Evolutionary conservation across 2,113 vertebrate species (phyloP), one percentile per base, ranked within the genome.

Genomic region (Bos indicus): DNA sequence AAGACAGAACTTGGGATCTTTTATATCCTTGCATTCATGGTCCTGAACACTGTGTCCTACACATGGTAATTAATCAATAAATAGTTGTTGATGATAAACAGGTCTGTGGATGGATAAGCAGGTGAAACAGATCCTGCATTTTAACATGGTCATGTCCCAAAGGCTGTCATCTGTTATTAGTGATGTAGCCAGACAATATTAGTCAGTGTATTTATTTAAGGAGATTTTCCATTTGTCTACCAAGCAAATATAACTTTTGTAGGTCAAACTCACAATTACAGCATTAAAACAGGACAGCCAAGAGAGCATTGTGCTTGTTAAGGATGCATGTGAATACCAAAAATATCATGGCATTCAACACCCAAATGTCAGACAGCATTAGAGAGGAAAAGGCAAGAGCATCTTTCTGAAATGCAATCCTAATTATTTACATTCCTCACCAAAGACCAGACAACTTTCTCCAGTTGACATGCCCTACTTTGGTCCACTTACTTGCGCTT

Each of bases 321-420:
- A 95, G 88, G 36, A 78, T 51, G 43, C 86, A 14, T 62, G 80
- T n/a, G 93, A 90, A 92, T 71, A 84, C 87, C 93, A 77, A 97
- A 98, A 97, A 91, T 97, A 97, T 6, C 96, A 13, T 3, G 85
- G 93, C 92, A 95, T 97, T 98, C 96, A 94, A 84, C 93, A 62
- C 95, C 95, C 91, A 98, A 98, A 98, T 98, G 97, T 96, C 98
- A 98, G 87, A 14, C 30, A 93, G 80, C 93, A 54, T 80, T 88
- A n/a, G 48, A 28, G 23, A 54, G 17, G 52, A 90, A 56, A 57
- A n/a, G 23, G 57, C 30, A 16, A 67, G 80, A 33, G 28, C 52
- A n/a, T 26, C 57, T 78, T 84, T 59, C 21, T 74, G 52, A 94
- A 90, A 85, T 28, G 51, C 84, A 74, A 36, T 11, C 60, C 83